Percentiles rank a stretch among this genome's conserved stretches.
Conservation (phyloP, 1,140 invertebrate genomes). For the Trigoniulus corallinus region DNA sequence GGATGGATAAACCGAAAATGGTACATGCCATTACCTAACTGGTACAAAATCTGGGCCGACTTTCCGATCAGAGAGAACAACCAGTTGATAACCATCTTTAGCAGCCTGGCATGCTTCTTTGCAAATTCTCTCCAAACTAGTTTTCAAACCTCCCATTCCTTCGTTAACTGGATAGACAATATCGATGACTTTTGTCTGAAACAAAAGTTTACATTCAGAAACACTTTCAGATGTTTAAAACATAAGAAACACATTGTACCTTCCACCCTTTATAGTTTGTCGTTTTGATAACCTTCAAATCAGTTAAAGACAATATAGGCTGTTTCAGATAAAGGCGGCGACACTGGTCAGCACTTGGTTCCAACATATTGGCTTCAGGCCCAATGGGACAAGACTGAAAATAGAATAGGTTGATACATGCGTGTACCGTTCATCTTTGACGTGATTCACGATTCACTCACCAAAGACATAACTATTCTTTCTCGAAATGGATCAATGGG, state of each 20-base stretch:
- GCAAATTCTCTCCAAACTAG: constrained; percentile 62
- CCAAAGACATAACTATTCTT: constrained; percentile 94
- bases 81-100: constrained; percentile 56
- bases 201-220: constrained; percentile 3
- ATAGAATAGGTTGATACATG: constrained; percentile 5
- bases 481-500: constrained; percentile 99
- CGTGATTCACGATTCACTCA: constrained; percentile 21
- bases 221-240: background rate
- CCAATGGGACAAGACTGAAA: constrained; percentile 37
- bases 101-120: constrained; percentile 67
- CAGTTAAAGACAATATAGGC: constrained; percentile 80
- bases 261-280: constrained; percentile 82
- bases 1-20: background rate
- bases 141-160: constrained; percentile 52
- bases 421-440: background rate
- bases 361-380: constrained; percentile 85
- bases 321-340: constrained; percentile 83
- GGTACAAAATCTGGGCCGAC: constrained; percentile 40
- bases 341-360: constrained; percentile 75
- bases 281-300: constrained; percentile 70
- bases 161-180: constrained; percentile 58
- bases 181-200: constrained; percentile 65
- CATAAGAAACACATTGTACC: constrained; percentile 21
- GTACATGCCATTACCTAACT: constrained; percentile 20
- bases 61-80: constrained; percentile 73